Base-by-base conservation (phyloP, 2,113 vertebrate species). In the Tupaia tana region DNA sequence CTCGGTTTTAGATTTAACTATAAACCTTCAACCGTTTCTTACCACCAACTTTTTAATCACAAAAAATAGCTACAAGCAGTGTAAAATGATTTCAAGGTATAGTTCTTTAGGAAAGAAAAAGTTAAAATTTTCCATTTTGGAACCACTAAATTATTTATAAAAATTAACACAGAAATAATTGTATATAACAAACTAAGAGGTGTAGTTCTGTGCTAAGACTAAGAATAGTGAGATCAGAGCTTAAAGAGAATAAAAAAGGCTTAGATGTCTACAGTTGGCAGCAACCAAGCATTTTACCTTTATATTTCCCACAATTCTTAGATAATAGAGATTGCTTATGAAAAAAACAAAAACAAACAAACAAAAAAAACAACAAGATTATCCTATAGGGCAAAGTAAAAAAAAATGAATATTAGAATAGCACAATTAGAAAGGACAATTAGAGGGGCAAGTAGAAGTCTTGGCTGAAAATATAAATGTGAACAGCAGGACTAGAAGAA, bases 1-100 rank as follows among this genome's bases (percentile, higher is more conserved):
- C 90, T 66, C 90, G 93, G 87, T 94, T 96, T 86, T 93, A 54
- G 78, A 94, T 96, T 97, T 95, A 92, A 22, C 93, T 89, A 56
- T 94, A 97, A 94, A 96, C 77, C 20, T 90, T 74, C 29, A 96
- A 89, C 69, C 91, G 9, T 89, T 89, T 92, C 77, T 63, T 88
- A 82, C 43, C 58, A 89, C 43, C 29, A 83, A 19, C 27, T 83
- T 86, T 89, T 91, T 83, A 89, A 89, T 86, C 56, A 87, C 43
- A 71, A 91, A 94, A 58, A 87, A 73, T 54, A 58, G 31, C 84
- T 81, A 90, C 29, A 91, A 91, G 31, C 20, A 75, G 6, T 78
- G 14, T 58, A 59, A 80, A 74, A 84, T 83, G 25, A 71, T 83
- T 93, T 92, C 18, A 54, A 93, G 29, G 7, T 90, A 59, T 13